Evolutionary conservation across 2,113 vertebrate genomes (phyloP), one percentile per base, ranked within the genome.

Genomic region (Ciconia maguari): DNA sequence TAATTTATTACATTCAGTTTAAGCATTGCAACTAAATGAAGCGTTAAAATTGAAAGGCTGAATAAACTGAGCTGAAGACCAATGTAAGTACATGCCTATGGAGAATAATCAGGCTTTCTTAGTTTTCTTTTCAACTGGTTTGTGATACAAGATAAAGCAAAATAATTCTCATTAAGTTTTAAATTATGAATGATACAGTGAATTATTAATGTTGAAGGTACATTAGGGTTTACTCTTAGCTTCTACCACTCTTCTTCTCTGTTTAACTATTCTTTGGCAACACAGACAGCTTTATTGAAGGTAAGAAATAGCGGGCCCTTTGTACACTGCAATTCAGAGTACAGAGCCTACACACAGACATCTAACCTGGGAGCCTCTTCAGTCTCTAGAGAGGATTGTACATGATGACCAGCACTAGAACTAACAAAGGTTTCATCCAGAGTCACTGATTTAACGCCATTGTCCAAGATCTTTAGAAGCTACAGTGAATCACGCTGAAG

Each of bases 191-290:
- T 83, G 36, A 75, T 25, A 27, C 30, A 32, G 62, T 95, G 87
- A 95, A 95, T 96, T 94, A 92, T 95, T 95, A 83, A 96, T 89
- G 41, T 79, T 68, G 79, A 92, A 95, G 78, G 58, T 70, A 72
- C 80, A 68, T 75, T 48, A 93, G 41, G 5, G 4, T 94, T 94
- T 88, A 95, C 61, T 79, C 24, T 87, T 22, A 27, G 32, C 44
- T 87, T 84, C 82, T 44, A 58, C 58, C 3, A 6, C 25, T 58
- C 64, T 44, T 60, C 62, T 85, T 85, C 41, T 70, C 64, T 90
- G 75, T 90, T 88, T 80, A 91, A 72, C n/a, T 84, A 25, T 74
- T 90, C 80, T 82, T 72, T 62, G 60, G 64, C 84, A 92, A 74
- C 42, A 77, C 24, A n/a, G 80, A 60, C 72, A 65, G 30, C 25